These are phyloP conservation scores for Cheilosia grossa DNA, from an alignment of 2,888 invertebrate species.

Conservation along the genomic window DNA sequence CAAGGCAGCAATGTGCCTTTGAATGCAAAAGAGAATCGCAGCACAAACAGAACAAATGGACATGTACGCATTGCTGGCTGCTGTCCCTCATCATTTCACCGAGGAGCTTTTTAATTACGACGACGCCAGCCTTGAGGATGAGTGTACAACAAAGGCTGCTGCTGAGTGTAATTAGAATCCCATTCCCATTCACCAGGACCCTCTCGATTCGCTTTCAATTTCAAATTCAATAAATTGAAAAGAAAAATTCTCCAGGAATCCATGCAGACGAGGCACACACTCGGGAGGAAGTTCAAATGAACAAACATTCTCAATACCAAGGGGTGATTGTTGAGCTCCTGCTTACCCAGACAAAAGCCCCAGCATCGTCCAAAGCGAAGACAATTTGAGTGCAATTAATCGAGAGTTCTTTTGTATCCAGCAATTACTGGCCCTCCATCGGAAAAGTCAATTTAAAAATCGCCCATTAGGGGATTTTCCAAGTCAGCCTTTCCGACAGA, in stretches of 20 bases:
- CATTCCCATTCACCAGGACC: constrained; percentile 10
- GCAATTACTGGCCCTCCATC: constrained; percentile 36
- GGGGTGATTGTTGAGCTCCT: constrained; percentile 40
- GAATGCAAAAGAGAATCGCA: constrained; percentile 23
- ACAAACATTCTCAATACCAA: constrained; percentile 56
- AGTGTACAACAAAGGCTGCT: constrained; percentile 41
- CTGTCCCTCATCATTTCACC: constrained; percentile 19
- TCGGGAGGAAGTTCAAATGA: constrained; percentile 57
- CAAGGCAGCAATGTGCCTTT: constrained; percentile 37
- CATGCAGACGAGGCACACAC: background rate
- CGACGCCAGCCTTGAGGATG: constrained; percentile 5
- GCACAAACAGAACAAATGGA: constrained; percentile 1
- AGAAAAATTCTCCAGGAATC: constrained; percentile 39
- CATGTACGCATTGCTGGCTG: constrained; percentile 14
- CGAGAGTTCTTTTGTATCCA: constrained; percentile 36
- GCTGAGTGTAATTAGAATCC: constrained; percentile 69
- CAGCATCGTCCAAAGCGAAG: constrained; percentile 43
- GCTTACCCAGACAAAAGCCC: constrained; percentile 35
- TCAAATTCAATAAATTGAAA: constrained; percentile 69
- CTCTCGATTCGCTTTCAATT: constrained; percentile 53
- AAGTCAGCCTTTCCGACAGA: constrained; percentile 26
- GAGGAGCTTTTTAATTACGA: constrained; percentile 65
- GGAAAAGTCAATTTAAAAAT: constrained; percentile 66
- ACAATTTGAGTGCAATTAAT: constrained; percentile 71
- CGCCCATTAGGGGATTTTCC: constrained; percentile 51